Conservation (phyloP, 2,113 vertebrate genomes). For the Progne subis region DNA sequence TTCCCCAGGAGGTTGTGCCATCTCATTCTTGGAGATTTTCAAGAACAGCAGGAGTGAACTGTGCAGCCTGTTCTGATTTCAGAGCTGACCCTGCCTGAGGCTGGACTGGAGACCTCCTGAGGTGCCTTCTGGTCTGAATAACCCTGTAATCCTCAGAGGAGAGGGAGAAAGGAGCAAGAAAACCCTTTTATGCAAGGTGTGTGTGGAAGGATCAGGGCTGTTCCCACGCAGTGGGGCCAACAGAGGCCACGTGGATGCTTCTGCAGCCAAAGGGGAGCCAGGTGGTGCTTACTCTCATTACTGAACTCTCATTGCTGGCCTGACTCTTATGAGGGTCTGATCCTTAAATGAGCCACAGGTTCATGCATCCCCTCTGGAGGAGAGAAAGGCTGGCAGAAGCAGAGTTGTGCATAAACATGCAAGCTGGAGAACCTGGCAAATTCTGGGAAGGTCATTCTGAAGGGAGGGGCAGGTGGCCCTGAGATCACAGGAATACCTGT, state of each 20-base stretch:
- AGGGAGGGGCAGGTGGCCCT: background rate
- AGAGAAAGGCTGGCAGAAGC: background rate
- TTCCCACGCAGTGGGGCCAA: fast-evolving
- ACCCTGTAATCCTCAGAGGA: background rate
- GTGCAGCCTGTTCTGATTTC: background rate
- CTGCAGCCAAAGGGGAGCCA: background rate
- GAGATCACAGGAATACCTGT: background rate
- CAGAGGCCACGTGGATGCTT: fast-evolving
- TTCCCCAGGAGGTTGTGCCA: background rate
- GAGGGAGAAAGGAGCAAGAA: background rate
- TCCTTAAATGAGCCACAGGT: background rate
- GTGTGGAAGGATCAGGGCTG: background rate
- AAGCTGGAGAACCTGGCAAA: background rate
- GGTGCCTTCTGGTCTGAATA: background rate
- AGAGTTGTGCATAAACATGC: background rate
- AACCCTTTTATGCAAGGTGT: background rate
- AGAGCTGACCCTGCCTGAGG: background rate
- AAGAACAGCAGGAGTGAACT: background rate
- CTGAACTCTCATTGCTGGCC: background rate
- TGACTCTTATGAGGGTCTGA: background rate
- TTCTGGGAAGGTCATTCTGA: background rate
- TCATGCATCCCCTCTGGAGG: background rate
- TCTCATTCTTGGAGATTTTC: background rate
- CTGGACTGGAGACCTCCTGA: background rate
- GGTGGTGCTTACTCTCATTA: background rate